Evolutionary conservation across 2,797 vertebrate genomes (phyloP).

Genomic region (Heteromormyrus szaboi): DNA sequence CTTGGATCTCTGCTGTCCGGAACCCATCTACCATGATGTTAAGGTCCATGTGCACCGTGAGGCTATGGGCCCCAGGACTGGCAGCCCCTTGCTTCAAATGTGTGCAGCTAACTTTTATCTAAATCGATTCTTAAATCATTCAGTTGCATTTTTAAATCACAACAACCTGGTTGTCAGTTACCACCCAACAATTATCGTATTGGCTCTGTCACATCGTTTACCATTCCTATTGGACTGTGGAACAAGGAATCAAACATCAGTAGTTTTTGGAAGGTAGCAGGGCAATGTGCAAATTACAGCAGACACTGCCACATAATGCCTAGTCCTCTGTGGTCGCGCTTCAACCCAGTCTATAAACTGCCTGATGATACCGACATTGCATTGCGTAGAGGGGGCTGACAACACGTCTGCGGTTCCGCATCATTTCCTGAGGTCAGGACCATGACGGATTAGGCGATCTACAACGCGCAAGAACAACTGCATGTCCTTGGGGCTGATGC

Average conservation of each 20-base stretch:
- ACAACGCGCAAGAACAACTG: background rate
- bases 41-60: background rate
- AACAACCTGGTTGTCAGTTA: background rate
- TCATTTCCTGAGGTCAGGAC: background rate
- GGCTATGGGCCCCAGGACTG: background rate
- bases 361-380: background rate
- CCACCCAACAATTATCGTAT: background rate
- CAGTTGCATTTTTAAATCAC: background rate
- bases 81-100: background rate
- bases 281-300: background rate
- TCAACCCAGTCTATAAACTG: background rate
- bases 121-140: background rate
- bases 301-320: background rate
- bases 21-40: background rate
- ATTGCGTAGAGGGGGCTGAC: background rate
- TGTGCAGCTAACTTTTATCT: background rate
- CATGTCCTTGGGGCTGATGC: background rate
- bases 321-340: background rate
- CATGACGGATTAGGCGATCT: background rate
- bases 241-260: background rate
- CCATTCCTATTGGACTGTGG: background rate
- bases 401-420: background rate
- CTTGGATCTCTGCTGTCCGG: background rate
- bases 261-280: background rate
- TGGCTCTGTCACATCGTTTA: background rate